A percentile compares a stretch with the other conserved stretches of the same genome.
Conservation (phyloP, 2,888 invertebrate genomes). For the Idaea straminata region DNA sequence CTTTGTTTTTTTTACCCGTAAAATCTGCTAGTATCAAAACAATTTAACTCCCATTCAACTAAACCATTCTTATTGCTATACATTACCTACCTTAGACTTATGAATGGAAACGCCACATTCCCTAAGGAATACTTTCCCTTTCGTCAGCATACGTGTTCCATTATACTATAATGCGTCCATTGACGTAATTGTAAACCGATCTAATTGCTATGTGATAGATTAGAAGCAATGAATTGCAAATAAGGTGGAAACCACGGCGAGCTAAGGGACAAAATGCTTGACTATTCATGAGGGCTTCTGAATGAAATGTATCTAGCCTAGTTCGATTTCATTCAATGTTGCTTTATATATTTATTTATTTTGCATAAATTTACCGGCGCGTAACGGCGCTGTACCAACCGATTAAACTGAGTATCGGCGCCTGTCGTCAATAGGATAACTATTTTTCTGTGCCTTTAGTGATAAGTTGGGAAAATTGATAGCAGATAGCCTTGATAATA, state of each 20-base stretch:
- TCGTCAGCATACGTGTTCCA: neutral
- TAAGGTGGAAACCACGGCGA: slow-evolving; percentile 15
- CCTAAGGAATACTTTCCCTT: neutral
- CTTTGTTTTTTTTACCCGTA: neutral
- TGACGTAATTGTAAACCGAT: slow-evolving; percentile 15
- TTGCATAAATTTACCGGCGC: no score
- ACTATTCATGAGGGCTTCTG: slow-evolving; percentile 44
- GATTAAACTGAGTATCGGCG: no score
- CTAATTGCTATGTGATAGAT: slow-evolving; percentile 10
- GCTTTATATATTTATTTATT: neutral
- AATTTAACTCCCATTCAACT: neutral
- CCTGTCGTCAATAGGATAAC: no score
- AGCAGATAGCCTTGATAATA: no score
- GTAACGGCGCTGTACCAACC: no score
- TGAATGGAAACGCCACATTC: neutral
- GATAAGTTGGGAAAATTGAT: no score
- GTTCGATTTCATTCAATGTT: slow-evolving; percentile 21
- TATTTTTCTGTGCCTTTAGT: no score
- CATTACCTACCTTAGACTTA: neutral
- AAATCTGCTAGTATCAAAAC: neutral
- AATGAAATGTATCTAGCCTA: slow-evolving; percentile 28
- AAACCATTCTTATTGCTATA: neutral
- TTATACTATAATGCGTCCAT: slow-evolving; percentile 12
- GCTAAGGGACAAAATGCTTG: slow-evolving; percentile 36
- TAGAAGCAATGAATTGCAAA: slow-evolving; percentile 26